Evolutionary conservation across 2,113 vertebrate species (phyloP), one percentile per base, ranked within the genome.

Genomic region (Pagrus major): DNA sequence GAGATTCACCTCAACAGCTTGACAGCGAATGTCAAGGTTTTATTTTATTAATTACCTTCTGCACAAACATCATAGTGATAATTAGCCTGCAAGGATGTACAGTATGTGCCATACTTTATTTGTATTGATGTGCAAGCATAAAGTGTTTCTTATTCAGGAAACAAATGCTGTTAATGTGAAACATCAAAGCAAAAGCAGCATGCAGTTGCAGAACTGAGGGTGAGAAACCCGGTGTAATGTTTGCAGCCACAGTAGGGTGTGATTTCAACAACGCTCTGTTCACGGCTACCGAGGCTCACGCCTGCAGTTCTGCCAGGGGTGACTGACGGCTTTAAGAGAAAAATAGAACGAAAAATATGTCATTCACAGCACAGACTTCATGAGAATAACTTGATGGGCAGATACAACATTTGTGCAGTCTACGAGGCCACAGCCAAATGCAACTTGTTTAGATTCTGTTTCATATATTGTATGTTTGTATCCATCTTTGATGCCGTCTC

Each of bases 191-290:
- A 46, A 52, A 3, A 81, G n/a, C 60, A 81, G 74, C 71, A 71
- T 60, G 74, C n/a, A 64, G 51, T 76, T 81, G 31, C 33, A 69
- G 71, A 83, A 75, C 10, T 25, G 41, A 49, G 80, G 52, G 51
- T 77, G 84, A 71, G 81, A 84, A 78, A 78, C 76, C 74, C 35
- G 79, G 63, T 87, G 83, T 82, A 75, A 80, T 90, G 72, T 90
- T 91, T 86, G 77, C 78, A 80, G 70, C 70, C 77, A 46, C 89
- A 78, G 79, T 76, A 47, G 65, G 67, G 72, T 81, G 78, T 8
- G 69, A 86, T 64, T 76, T 65, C 56, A 68, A 71, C 64, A 70
- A 33, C 1, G 29, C 44, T 80, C 66, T 65, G 64, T 84, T 87
- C 80, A 65, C 47, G 42, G 79, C 72, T 66, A 74, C 76, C 2